Evolutionary conservation across 2,888 invertebrate genomes (phyloP).

Genomic region (Timema cristinae): DNA sequence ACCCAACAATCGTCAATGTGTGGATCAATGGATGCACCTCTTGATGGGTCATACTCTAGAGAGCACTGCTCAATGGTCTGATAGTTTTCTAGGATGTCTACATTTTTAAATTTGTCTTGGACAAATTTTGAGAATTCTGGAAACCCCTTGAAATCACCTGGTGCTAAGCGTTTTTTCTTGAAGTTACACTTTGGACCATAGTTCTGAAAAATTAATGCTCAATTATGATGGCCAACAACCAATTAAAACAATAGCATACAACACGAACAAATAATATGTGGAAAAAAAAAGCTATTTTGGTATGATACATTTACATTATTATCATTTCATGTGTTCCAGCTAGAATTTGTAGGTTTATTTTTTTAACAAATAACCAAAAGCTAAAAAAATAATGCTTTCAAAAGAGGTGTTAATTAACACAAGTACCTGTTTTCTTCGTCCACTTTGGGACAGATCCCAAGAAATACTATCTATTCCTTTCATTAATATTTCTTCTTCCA

Average conservation of each 20-base stretch:
- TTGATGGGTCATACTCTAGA: conserved; percentile 80
- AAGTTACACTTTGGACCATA: conserved; percentile 99
- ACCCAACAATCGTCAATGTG: conserved; percentile 99
- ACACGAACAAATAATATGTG: too few relatives aligned
- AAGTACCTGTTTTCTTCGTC: conserved; percentile 80
- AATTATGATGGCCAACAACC: not conserved
- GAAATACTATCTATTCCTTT: conserved; percentile 69
- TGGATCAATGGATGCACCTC: conserved; percentile 94
- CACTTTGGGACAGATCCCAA: conserved; percentile 94
- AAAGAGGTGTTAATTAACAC: not conserved
- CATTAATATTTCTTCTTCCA: conserved; percentile 65
- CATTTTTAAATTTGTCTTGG: conserved; percentile 65
- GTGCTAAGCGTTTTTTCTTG: conserved; percentile 79
- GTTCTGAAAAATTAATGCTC: conserved; percentile 56
- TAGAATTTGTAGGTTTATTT: not conserved
- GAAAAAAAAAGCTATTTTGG: too few relatives aligned
- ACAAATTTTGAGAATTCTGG: conserved; percentile 74
- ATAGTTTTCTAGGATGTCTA: conserved; percentile 63
- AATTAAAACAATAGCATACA: not conserved
- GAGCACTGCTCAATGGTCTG: conserved; percentile 93
- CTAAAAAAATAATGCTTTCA: not conserved
- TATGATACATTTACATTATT: not conserved
- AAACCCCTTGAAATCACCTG: conserved; percentile 81
- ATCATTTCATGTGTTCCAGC: not conserved
- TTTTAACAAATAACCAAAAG: not conserved